phyloP scores from a whole-genome alignment of 1,140 invertebrate genomes.

The Cydia fagiglandana region DNA sequence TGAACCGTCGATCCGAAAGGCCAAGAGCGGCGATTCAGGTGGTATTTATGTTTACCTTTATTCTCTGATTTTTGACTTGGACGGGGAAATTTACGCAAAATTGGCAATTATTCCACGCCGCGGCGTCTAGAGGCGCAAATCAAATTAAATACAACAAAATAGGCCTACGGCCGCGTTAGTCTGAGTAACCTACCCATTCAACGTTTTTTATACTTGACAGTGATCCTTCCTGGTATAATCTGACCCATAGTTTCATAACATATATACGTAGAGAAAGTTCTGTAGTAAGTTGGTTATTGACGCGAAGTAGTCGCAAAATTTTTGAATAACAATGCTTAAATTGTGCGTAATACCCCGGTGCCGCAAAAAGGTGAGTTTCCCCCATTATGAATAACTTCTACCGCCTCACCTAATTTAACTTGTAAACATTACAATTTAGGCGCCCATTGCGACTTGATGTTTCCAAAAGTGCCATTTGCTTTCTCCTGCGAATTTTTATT shows the following conservation, averaged over 20 bases:
- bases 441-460: slow-evolving; percentile 57
- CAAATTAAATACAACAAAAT: slow-evolving; percentile 46
- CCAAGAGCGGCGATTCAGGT: background rate
- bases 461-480: slow-evolving; percentile 55
- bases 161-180: slow-evolving; percentile 29
- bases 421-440: slow-evolving; percentile 67
- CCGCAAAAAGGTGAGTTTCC: slow-evolving; percentile 54
- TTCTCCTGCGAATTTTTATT: slow-evolving; percentile 53
- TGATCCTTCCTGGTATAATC: background rate
- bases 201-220: background rate
- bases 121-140: slow-evolving; percentile 41
- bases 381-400: slow-evolving; percentile 60
- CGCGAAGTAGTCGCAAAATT: background rate
- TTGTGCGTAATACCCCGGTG: slow-evolving; percentile 52
- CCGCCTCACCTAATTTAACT: slow-evolving; percentile 63
- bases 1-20: background rate
- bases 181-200: slow-evolving; percentile 6
- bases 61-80: background rate
- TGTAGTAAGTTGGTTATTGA: background rate
- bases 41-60: background rate
- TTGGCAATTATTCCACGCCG: slow-evolving; percentile 47
- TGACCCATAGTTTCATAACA: background rate
- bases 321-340: slow-evolving; percentile 41
- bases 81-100: background rate
- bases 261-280: background rate